phyloP scores from a whole-genome alignment of 2,888 invertebrate species.

The Xanthia togata region DNA sequence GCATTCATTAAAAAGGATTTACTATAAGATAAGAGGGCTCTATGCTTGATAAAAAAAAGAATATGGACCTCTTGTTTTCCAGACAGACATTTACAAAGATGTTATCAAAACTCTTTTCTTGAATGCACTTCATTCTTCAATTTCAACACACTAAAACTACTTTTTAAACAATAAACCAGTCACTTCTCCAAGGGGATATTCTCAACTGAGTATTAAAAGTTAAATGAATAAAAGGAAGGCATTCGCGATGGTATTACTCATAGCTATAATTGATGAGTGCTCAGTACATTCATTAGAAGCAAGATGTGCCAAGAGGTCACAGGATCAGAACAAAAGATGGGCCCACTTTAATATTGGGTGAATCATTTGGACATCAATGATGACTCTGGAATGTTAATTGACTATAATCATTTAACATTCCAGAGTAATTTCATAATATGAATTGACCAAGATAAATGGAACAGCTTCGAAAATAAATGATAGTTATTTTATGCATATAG shows the following conservation, averaged over 20 bases:
- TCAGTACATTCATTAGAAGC: conserved; percentile 49
- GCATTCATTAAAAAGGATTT: conserved; percentile 32
- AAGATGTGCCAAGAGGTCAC: conserved; percentile 46
- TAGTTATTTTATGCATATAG: background rate
- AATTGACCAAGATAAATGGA: background rate
- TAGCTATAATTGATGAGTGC: conserved; percentile 57
- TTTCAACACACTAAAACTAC: conserved; percentile 14
- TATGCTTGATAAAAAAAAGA: conserved; percentile 12
- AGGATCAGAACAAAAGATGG: conserved; percentile 33
- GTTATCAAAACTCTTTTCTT: conserved; percentile 45
- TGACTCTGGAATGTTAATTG: too few relatives aligned
- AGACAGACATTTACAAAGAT: conserved; percentile 54
- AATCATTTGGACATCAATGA: conserved; percentile 58
- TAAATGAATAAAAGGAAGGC: conserved; percentile 37
- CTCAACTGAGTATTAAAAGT: conserved; percentile 52
- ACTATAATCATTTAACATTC: too few relatives aligned
- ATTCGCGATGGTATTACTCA: conserved; percentile 58
- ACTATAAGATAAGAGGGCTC: conserved; percentile 12
- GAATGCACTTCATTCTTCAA: conserved; percentile 58
- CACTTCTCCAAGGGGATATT: conserved; percentile 5
- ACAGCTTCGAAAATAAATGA: background rate
- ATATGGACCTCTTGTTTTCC: conserved; percentile 58
- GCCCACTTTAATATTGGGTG: conserved; percentile 41
- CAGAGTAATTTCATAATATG: conserved; percentile 1
- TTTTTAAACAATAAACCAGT: conserved; percentile 8